Conservation (phyloP, 2,113 vertebrate genomes). For the Varanus komodoensis region DNA sequence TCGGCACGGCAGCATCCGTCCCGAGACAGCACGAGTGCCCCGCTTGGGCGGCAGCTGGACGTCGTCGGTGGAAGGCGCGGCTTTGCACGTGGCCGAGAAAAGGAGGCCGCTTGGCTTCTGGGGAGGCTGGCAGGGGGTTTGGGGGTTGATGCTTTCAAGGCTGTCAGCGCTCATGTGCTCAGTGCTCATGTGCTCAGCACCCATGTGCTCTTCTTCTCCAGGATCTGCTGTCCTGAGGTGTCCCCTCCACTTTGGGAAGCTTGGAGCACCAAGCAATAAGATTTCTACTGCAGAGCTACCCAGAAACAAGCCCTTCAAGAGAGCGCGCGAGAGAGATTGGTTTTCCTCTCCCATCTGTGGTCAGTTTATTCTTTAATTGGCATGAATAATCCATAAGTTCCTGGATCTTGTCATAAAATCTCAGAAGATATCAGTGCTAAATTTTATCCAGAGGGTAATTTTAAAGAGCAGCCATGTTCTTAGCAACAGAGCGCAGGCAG, state of each 20-base stretch:
- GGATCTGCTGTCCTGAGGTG: neutral
- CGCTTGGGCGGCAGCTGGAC: neutral
- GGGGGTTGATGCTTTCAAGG: neutral
- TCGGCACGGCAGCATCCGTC: too few relatives aligned
- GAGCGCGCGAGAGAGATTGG: too few relatives aligned
- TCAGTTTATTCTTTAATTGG: neutral
- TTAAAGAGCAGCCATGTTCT: neutral
- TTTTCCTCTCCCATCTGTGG: neutral
- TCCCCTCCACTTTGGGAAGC: neutral
- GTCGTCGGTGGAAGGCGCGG: neutral
- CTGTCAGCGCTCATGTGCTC: neutral
- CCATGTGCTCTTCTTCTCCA: neutral
- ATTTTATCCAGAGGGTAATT: neutral
- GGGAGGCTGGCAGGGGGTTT: neutral
- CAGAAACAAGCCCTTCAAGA: neutral
- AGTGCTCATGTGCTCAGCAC: too few relatives aligned
- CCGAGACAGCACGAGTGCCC: too few relatives aligned
- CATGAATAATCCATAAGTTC: constrained; percentile 1
- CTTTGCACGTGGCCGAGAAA: neutral
- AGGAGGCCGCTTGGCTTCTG: neutral
- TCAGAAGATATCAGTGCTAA: neutral
- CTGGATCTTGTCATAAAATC: neutral
- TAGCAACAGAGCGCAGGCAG: too few relatives aligned
- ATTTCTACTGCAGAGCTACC: neutral
- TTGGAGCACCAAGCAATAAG: neutral